Evolutionary conservation across 2,113 vertebrate species (phyloP).

Genomic region (Perca schrenkii): DNA sequence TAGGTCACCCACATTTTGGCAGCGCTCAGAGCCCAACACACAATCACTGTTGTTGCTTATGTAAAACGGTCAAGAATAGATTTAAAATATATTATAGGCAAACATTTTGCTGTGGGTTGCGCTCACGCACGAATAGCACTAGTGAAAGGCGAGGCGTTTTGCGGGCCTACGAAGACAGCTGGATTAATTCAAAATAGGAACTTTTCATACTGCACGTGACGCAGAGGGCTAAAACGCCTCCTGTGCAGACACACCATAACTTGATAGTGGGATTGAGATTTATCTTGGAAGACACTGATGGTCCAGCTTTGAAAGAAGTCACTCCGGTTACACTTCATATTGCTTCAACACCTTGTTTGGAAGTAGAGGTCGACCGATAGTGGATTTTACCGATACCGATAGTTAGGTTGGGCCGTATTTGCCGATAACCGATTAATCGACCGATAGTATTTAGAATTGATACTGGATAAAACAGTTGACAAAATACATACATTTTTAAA

Average conservation of each 20-base stretch:
- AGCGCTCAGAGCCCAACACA: neutral
- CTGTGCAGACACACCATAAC: neutral
- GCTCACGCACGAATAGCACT: neutral
- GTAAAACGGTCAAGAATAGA: neutral
- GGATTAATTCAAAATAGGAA: neutral
- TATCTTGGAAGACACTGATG: neutral
- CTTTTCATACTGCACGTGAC: neutral
- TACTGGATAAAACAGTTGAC: too few relatives aligned
- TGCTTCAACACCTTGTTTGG: neutral
- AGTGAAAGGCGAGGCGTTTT: neutral
- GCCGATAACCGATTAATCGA: too few relatives aligned
- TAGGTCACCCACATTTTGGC: neutral
- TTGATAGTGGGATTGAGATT: neutral
- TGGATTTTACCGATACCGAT: too few relatives aligned
- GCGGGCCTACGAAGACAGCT: neutral
- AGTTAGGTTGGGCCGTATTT: too few relatives aligned
- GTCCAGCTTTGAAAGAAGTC: too few relatives aligned
- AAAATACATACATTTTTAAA: too few relatives aligned
- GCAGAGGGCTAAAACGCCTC: neutral
- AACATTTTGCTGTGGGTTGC: neutral
- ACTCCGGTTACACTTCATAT: neutral
- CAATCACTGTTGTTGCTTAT: neutral
- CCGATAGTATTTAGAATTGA: too few relatives aligned
- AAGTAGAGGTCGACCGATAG: neutral
- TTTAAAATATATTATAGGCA: neutral